phyloP scores from a whole-genome alignment of 92 coral and sea anemone genomes.

The Palythoa caribaeorum region DNA sequence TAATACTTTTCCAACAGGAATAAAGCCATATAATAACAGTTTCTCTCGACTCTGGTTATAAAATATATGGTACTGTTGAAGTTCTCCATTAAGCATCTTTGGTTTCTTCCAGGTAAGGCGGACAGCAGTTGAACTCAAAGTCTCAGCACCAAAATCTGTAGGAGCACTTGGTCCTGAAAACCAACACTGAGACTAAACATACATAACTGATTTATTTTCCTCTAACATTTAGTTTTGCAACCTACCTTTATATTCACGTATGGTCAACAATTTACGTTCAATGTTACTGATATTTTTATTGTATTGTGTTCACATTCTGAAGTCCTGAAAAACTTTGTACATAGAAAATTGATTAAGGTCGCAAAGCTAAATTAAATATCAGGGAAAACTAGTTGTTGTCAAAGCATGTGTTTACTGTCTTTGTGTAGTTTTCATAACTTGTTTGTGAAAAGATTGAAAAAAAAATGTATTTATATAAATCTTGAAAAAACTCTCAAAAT shows the following conservation, averaged over 20 bases:
- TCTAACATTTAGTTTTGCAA: not conserved
- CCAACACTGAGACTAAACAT: not conserved
- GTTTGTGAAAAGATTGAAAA: no score
- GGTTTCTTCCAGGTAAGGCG: constrained; percentile 16
- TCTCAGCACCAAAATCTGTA: not conserved
- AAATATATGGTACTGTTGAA: constrained; percentile 5
- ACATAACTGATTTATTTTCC: not conserved
- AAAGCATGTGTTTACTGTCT: no score
- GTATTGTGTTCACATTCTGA: no score
- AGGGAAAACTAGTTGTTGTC: no score
- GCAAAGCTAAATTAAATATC: no score
- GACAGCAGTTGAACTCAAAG: not conserved
- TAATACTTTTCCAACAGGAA: not conserved
- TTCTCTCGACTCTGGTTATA: not conserved
- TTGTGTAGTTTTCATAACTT: no score
- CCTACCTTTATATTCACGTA: not conserved
- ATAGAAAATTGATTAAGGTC: no score
- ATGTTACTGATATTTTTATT: no score
- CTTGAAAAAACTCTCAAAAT: no score
- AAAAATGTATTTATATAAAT: no score
- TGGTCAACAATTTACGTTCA: not conserved
- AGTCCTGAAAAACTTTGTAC: no score
- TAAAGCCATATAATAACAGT: not conserved
- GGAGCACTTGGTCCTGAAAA: constrained; percentile 41
- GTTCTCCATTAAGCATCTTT: not conserved